Evolutionary conservation across 1,140 invertebrate genomes (phyloP).

Genomic region (Bradysia coprophila): DNA sequence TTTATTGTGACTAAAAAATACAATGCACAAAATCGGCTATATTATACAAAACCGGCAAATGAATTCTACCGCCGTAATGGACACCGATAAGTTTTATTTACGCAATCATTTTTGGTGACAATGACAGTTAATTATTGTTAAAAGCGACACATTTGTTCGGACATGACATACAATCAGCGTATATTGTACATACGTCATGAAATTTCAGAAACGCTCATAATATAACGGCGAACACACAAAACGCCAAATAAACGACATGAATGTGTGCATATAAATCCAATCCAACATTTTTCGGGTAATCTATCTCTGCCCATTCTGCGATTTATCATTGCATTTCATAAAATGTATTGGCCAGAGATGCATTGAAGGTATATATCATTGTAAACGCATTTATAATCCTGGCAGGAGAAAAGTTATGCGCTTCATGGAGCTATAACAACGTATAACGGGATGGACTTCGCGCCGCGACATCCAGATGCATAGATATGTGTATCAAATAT

Average conservation of each 20-base stretch:
- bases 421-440: too few species aligned
- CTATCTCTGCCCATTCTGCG: not conserved
- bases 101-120: not conserved
- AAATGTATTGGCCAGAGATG: not conserved
- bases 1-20: too few species aligned
- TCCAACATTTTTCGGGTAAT: not conserved
- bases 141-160: not conserved
- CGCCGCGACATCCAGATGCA: not conserved
- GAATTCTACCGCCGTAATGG: not conserved
- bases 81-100: constrained; percentile 1
- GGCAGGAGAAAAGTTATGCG: not conserved
- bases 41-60: not conserved
- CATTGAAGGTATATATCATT: not conserved
- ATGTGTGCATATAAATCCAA: not conserved
- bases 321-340: not conserved
- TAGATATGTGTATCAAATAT: not conserved
- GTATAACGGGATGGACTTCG: too few species aligned
- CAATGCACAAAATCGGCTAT: too few species aligned
- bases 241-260: too few species aligned
- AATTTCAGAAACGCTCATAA: not conserved
- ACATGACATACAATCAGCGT: not conserved
- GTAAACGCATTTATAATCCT: not conserved
- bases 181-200: not conserved
- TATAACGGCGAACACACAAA: not conserved
- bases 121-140: constrained; percentile 1